Conservation (phyloP, 2,113 vertebrate species). For the Haemorhous mexicanus region DNA sequence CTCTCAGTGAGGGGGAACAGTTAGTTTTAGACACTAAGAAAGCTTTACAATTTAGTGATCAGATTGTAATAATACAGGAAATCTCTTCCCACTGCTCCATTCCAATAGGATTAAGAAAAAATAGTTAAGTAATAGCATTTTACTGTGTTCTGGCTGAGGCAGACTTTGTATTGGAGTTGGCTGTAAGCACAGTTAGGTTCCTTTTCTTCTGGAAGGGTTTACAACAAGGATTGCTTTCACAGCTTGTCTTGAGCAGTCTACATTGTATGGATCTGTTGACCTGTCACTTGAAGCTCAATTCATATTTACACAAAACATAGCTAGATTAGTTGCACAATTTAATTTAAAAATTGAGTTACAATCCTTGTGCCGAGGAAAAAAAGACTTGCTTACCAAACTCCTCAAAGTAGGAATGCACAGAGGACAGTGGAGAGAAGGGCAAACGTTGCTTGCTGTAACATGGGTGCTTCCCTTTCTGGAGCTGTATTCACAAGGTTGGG, state of each 20-base stretch:
- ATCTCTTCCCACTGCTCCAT: background rate
- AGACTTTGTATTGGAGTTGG: background rate
- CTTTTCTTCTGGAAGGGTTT: background rate
- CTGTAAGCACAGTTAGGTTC: background rate
- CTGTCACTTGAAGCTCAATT: background rate
- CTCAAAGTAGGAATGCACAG: background rate
- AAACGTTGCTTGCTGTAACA: background rate
- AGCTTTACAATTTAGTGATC: background rate
- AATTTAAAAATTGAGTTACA: background rate
- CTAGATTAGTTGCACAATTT: background rate
- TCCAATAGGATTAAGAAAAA: background rate
- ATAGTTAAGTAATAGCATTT: background rate
- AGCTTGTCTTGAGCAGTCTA: background rate
- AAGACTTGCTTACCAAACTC: background rate
- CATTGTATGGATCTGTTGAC: background rate
- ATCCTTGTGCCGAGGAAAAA: background rate
- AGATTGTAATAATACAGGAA: slow-evolving; percentile 11
- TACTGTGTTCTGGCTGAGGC: background rate
- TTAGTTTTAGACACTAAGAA: background rate
- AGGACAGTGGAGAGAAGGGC: background rate
- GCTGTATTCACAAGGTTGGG: background rate
- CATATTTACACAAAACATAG: background rate
- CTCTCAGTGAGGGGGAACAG: background rate
- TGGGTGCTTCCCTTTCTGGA: background rate
- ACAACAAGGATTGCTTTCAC: background rate